phyloP scores from a whole-genome alignment of 2,888 invertebrate genomes.

The Pelosia muscerda region DNA sequence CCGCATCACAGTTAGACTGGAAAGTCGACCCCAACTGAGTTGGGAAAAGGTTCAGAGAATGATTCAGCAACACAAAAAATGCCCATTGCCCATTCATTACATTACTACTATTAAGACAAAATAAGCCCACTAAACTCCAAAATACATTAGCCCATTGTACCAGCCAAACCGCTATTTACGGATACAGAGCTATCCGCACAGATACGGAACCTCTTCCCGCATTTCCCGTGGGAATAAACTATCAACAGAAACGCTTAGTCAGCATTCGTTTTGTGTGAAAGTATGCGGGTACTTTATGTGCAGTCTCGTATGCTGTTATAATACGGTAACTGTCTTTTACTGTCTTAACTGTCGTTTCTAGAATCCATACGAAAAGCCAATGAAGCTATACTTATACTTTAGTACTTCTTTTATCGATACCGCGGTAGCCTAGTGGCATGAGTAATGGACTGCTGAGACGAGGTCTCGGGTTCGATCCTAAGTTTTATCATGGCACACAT shows the following conservation, averaged over 20 bases:
- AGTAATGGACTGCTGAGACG: no score
- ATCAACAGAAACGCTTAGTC: conserved; percentile 22
- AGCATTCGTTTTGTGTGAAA: conserved; percentile 8
- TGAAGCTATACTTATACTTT: no score
- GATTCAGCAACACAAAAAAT: background rate
- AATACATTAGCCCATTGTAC: background rate
- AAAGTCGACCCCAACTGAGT: no score
- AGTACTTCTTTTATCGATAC: no score
- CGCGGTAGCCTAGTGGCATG: no score
- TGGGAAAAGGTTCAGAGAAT: no score
- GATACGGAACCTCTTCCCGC: conserved; percentile 23
- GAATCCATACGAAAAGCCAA: no score
- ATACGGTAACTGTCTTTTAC: background rate
- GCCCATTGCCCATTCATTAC: background rate
- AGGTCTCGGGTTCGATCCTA: no score
- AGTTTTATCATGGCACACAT: no score
- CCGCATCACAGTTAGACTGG: no score
- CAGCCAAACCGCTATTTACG: background rate
- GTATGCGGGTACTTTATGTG: background rate
- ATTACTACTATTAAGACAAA: background rate
- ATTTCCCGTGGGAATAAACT: conserved; percentile 43
- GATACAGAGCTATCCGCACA: conserved; percentile 5
- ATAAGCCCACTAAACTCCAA: background rate
- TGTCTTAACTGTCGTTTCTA: no score
- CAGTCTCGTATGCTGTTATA: background rate